Percentiles rank a stretch among this genome's conserved stretches.
Conservation (phyloP, 2,113 vertebrate species). For the Talpa occidentalis region DNA sequence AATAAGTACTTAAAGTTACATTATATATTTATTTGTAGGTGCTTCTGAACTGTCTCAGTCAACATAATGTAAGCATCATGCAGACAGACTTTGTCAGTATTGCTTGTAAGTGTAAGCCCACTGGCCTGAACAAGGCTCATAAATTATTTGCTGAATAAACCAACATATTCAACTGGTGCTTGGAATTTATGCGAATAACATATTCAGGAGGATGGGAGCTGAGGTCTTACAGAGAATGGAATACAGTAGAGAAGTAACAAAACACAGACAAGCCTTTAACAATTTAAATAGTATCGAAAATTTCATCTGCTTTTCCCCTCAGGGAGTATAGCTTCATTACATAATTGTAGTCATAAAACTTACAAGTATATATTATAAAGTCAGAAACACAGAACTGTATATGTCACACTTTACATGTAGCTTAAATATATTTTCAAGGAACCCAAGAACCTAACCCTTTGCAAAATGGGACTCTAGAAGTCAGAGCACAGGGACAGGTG, state of each 20-base stretch:
- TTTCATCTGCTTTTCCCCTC: slow-evolving; percentile 46
- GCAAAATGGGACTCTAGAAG: background rate
- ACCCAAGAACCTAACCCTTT: slow-evolving; percentile 9
- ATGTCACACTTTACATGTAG: background rate
- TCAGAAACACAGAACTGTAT: background rate
- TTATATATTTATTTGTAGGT: background rate
- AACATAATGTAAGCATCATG: background rate
- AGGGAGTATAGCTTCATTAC: background rate
- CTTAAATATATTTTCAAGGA: slow-evolving; percentile 32
- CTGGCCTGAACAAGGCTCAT: background rate
- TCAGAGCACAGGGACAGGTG: background rate
- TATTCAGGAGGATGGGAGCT: background rate
- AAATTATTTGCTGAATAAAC: background rate
- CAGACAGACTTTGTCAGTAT: background rate
- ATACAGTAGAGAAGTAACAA: background rate
- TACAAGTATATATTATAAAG: background rate
- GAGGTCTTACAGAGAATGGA: background rate
- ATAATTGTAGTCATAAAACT: background rate
- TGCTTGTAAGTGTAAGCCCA: background rate
- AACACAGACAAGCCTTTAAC: background rate
- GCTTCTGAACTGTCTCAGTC: background rate
- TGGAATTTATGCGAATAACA: slow-evolving; percentile 9
- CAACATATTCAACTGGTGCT: background rate
- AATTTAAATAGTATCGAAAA: slow-evolving; percentile 33
- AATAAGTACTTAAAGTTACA: slow-evolving; percentile 33